Evolutionary conservation across 2,888 invertebrate species (phyloP), one percentile per base, ranked within the genome.

Genomic region (Rotaria macrura): DNA sequence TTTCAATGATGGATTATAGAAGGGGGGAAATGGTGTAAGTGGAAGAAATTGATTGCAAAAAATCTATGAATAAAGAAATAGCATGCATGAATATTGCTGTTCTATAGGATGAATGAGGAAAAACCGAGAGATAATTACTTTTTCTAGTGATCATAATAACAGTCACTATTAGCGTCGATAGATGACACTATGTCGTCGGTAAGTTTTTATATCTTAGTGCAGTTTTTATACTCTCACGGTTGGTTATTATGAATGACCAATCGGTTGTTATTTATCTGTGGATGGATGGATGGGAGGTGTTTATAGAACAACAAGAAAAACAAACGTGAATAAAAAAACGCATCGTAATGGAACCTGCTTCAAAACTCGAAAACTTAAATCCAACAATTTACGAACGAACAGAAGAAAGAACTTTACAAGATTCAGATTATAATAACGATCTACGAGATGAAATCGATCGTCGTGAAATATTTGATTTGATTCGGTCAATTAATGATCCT

Each of bases 401-500:
- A 29, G 86, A 86, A 57, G 83, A 86, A 72, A 38, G 86, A 54
- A 83, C 54, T 54, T 1, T 84, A 57, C 55, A 74, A 7, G 74
- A 72, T n/a, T 84, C 84, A 14, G 86, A 86, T 52, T 86, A 83
- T n/a, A 74, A 86, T 57, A 85, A 86, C 34, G 47, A 84, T 47
- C 54, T 49, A 43, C n/a, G 38, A 55, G 86, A 86, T n/a, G 43
- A 43, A 54, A 83, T 86, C 17, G 86, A 86, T 55, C 43, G 84
- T 43, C 72, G 86, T 5, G 86, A 86, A 54, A 74, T 86, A 29
- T 86, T 86, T 79, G 96, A 98, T 92, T 91, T 97, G 79, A 95
- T 99, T 87, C 93, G 97, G 65, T 93, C 94, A 89, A 98, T 99
- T 29, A 96, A 95, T 89, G 99, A 99, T 90, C 99, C 99, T 0